Base-by-base conservation (phyloP, 2,888 invertebrate species). In the Dynastes maya region DNA sequence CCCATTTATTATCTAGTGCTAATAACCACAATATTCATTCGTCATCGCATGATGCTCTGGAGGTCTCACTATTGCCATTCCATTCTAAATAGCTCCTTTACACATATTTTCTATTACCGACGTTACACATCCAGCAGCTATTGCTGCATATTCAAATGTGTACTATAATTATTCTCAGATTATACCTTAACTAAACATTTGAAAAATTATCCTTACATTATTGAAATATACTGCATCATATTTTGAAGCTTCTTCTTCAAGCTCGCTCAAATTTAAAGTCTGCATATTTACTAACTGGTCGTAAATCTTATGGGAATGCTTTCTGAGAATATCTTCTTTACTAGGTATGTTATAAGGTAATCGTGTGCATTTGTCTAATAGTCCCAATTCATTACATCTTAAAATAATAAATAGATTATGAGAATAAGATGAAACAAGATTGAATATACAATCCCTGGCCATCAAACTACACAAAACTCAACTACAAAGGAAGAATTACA, bases 1-100 rank as follows among this genome's bases (percentile, higher is more conserved):
- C 86, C 75, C 91, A 90, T 16, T 89, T 89, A 13, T 92, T 90
- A 70, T 92, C 90, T 9, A 98, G 88, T 32, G 95, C 96, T 86
- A 98, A 89, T 96, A 98, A 0, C 97, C 97, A 81, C 95, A 95
- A 80, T 94, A 95, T 86, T 94, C 94, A 11, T 92, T 90, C 80
- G 91, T 89, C 94, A 96, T 97, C 2, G 98, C 98, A 91, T 98
- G 98, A 90, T 98, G 98, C 1, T 98, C 98, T 9, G 98, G 98
- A 40, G 97, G 97, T 2, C 96, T 91, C 29, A 97, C 92, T 79
- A 97, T 91, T 9, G 96, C 97, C 90, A 95, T 95, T 49, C 97
- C 97, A 90, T 96, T 96, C 86, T 94, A 94, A 0, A 95, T 88
- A 82, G 89, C 87, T 0, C 94, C 94, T 37, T 89, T 88, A 11